Percentiles rank a stretch among this genome's conserved stretches.
phyloP scores from a whole-genome alignment of 64 coral and sea anemone genomes.

The Montipora cactus region DNA sequence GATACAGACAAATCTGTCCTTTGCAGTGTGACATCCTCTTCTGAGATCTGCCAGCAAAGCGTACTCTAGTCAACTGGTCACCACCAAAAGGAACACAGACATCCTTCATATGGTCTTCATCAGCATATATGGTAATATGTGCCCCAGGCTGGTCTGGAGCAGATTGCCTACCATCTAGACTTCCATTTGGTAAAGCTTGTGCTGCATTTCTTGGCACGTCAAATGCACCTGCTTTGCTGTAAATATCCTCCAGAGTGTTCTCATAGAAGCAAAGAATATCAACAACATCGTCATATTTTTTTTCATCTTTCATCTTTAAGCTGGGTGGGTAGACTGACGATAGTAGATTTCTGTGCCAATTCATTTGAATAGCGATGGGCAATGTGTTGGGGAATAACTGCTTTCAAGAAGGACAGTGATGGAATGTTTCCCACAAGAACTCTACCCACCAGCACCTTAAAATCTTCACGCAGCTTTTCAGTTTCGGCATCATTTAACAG shows the following conservation, averaged over 20 bases:
- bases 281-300: constrained; percentile 45
- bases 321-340: not conserved
- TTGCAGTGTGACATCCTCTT: constrained; percentile 50
- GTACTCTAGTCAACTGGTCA: constrained; percentile 56
- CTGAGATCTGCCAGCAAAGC: constrained; percentile 70
- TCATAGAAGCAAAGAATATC: constrained; percentile 47
- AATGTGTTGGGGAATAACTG: constrained; percentile 61
- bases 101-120: constrained; percentile 39
- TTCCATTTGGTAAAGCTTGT: not conserved
- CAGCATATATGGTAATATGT: constrained; percentile 2
- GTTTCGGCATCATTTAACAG: constrained; percentile 8
- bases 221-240: not conserved
- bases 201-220: not conserved
- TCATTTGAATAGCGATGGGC: constrained; percentile 3
- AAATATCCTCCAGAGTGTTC: constrained; percentile 21
- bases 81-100: constrained; percentile 22
- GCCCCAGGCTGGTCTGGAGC: constrained; percentile 41
- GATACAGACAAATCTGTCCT: constrained; percentile 64
- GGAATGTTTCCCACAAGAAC: constrained; percentile 4
- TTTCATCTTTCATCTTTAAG: too few species aligned
- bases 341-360: constrained; percentile 26
- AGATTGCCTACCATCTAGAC: not conserved
- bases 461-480: constrained; percentile 32
- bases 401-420: constrained; percentile 39
- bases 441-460: constrained; percentile 32